phyloP scores from a whole-genome alignment of 1,140 invertebrate species.

The Mesaphorura yosii region DNA sequence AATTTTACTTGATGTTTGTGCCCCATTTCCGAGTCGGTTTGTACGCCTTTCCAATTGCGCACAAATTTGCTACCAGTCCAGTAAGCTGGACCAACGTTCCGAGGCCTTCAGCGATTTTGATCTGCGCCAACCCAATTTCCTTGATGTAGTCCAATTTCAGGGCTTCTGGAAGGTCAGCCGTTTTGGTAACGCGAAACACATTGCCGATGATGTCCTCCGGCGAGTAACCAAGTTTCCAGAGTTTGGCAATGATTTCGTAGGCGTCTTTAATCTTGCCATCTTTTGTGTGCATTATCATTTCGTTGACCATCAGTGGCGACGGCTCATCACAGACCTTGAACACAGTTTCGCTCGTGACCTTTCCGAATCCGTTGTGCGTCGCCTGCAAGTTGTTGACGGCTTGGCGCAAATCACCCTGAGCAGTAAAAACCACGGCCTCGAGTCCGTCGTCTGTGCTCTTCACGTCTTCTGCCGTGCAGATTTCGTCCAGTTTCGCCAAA shows the following conservation, averaged over 20 bases:
- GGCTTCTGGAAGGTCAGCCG: constrained; percentile 63
- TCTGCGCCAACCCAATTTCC: constrained; percentile 85
- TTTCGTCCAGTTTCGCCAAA: constrained; percentile 61
- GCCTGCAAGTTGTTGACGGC: constrained; percentile 97
- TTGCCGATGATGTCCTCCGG: constrained; percentile 92
- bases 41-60: constrained; percentile 1
- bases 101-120: constrained; percentile 80
- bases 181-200: constrained; percentile 87
- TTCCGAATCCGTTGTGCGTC: constrained; percentile 85
- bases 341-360: constrained; percentile 89
- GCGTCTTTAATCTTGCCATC: constrained; percentile 73
- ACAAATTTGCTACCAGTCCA: constrained; percentile 65
- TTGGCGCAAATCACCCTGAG: constrained; percentile 96
- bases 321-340: constrained; percentile 99
- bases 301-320: constrained; percentile 83
- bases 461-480: constrained; percentile 63
- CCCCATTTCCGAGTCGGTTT: background rate
- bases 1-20: background rate
- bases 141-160: constrained; percentile 78
- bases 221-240: constrained; percentile 89
- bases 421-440: constrained; percentile 93
- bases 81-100: constrained; percentile 79
- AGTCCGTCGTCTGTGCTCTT: constrained; percentile 86
- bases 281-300: constrained; percentile 79
- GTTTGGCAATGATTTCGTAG: constrained; percentile 71